phyloP scores from a whole-genome alignment of 2,113 vertebrate genomes.

The Sula dactylatra region DNA sequence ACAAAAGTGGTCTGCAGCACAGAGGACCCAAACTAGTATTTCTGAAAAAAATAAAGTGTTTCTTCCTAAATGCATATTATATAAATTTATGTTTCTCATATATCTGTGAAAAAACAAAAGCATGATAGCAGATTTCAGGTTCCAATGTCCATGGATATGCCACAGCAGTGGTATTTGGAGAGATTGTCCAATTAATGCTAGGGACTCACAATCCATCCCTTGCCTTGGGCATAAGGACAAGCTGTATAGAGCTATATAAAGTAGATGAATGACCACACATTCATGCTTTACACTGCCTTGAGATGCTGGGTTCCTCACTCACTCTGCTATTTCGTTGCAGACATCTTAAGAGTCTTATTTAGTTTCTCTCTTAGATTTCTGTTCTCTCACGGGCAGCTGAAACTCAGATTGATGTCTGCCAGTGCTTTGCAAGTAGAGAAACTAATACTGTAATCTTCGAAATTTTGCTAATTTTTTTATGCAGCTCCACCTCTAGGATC shows the following conservation, averaged over 20 bases:
- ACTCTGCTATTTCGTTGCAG: neutral
- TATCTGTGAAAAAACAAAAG: neutral
- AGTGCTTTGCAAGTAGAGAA: neutral
- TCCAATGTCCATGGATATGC: neutral
- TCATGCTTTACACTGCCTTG: neutral
- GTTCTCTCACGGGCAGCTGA: fast-evolving
- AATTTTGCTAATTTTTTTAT: neutral
- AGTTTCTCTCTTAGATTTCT: neutral
- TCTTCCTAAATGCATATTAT: neutral
- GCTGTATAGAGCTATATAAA: neutral
- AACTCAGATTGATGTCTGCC: neutral
- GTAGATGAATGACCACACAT: too few relatives aligned
- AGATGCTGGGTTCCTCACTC: neutral
- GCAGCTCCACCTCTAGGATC: neutral
- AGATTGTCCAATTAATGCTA: neutral
- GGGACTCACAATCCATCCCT: neutral
- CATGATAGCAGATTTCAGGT: neutral
- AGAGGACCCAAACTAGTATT: neutral
- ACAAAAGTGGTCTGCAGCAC: neutral
- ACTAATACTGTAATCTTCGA: neutral
- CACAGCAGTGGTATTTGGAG: neutral
- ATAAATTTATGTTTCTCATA: neutral
- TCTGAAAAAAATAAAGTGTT: neutral
- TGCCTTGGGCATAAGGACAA: neutral
- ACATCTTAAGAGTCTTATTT: neutral